A percentile compares a stretch with the other conserved stretches of the same genome.
Conservation (phyloP, 2,797 vertebrate species). For the Sus cebifrons region DNA sequence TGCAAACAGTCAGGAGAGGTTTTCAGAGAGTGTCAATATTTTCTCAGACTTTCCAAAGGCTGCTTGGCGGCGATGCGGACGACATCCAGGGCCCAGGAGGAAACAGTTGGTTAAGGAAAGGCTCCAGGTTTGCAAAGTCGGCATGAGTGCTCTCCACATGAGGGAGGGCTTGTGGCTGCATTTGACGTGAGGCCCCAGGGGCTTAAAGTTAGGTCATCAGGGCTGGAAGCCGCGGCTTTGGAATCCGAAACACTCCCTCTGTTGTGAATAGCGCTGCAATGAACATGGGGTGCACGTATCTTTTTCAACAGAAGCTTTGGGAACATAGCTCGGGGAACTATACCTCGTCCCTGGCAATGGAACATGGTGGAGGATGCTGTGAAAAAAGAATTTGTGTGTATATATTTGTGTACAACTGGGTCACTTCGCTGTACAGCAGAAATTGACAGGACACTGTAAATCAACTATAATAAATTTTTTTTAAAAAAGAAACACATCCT, state of each 20-base stretch:
- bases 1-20: not conserved
- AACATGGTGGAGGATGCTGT: fast-evolving
- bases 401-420: fast-evolving
- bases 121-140: not conserved
- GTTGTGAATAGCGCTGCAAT: no score
- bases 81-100: fast-evolving
- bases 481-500: fast-evolving
- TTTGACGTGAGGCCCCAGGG: no score
- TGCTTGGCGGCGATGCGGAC: not conserved
- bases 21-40: not conserved
- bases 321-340: fast-evolving
- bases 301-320: no score
- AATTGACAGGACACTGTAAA: fast-evolving
- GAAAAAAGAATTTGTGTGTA: no score
- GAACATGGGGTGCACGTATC: no score
- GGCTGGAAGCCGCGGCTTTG: not conserved
- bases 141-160: fast-evolving
- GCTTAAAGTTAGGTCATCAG: fast-evolving
- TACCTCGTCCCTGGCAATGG: fast-evolving
- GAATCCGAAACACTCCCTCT: fast-evolving
- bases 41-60: not conserved
- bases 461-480: fast-evolving
- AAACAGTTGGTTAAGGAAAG: not conserved
- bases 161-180: not conserved
- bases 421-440: fast-evolving